These are phyloP conservation scores for Chaenodraco wilsoni DNA, from an alignment of 2,797 vertebrate genomes.

Conservation along the genomic window DNA sequence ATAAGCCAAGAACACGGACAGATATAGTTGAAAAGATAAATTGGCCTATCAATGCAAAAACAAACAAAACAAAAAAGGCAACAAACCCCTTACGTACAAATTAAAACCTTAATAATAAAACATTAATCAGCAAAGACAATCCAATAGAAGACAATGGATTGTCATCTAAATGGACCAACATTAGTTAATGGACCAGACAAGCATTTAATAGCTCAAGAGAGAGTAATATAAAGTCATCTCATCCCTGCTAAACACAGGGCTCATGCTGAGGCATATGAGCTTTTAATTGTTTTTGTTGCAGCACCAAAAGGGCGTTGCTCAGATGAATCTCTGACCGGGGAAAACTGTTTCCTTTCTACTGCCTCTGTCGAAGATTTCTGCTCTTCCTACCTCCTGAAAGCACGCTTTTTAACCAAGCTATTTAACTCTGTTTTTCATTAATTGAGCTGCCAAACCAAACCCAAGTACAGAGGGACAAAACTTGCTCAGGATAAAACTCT, in stretches of 20 bases:
- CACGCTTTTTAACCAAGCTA: neutral
- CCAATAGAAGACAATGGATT: neutral
- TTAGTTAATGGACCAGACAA: neutral
- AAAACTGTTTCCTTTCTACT: neutral
- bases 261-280: constrained; percentile 4
- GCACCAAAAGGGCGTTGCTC: neutral
- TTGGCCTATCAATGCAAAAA: neutral
- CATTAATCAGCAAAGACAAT: neutral
- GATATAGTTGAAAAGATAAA: neutral
- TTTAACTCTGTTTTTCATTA: constrained; percentile 13
- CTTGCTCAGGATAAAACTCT: neutral
- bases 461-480: neutral
- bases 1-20: neutral
- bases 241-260: constrained; percentile 8
- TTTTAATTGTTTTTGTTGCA: constrained; percentile 8
- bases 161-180: neutral
- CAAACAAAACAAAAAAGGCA: neutral
- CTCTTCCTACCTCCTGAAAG: neutral
- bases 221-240: neutral
- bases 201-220: constrained; percentile 12
- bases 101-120: neutral
- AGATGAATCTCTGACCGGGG: neutral
- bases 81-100: neutral
- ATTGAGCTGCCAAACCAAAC: constrained; percentile 6
- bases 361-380: neutral